Percentiles rank a stretch among this genome's conserved stretches.
phyloP scores from a whole-genome alignment of 2,888 invertebrate species.

The Caenorhabditis afra region DNA sequence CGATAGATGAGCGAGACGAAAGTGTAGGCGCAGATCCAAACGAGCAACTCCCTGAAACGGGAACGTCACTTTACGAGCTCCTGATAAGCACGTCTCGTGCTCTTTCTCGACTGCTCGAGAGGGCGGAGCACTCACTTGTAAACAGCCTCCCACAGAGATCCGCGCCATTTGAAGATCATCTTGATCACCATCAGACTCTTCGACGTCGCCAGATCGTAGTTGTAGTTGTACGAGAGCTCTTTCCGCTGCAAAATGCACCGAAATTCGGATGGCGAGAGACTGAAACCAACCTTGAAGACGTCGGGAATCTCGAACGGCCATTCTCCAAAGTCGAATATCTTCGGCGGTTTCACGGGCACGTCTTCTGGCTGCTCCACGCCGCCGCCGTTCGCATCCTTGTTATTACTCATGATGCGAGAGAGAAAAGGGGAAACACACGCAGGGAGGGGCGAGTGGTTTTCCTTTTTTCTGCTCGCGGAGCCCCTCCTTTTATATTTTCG shows the following conservation, averaged over 20 bases:
- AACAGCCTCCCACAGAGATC: constrained; percentile 65
- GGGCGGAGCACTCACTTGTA: constrained; percentile 49
- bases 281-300: constrained; percentile 44
- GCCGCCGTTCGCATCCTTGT: constrained; percentile 14
- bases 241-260: constrained; percentile 39
- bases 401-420: constrained; percentile 15
- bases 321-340: constrained; percentile 45
- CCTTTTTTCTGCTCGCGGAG: neutral
- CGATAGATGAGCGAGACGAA: constrained; percentile 60
- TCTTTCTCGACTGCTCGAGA: constrained; percentile 19
- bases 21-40: constrained; percentile 60
- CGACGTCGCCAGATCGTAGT: constrained; percentile 65
- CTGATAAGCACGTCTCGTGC: constrained; percentile 21
- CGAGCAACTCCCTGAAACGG: constrained; percentile 54
- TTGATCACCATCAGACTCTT: constrained; percentile 55
- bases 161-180: constrained; percentile 65
- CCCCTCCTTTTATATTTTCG: constrained; percentile 24
- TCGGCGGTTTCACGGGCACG: constrained; percentile 46
- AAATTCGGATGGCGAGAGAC: neutral
- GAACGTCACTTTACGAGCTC: neutral
- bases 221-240: constrained; percentile 61
- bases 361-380: constrained; percentile 42
- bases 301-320: constrained; percentile 59
- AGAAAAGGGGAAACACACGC: neutral
- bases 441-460: neutral